Evolutionary conservation across 2,113 vertebrate species (phyloP), one percentile per base, ranked within the genome.

Genomic region (Isichthys henryi): DNA sequence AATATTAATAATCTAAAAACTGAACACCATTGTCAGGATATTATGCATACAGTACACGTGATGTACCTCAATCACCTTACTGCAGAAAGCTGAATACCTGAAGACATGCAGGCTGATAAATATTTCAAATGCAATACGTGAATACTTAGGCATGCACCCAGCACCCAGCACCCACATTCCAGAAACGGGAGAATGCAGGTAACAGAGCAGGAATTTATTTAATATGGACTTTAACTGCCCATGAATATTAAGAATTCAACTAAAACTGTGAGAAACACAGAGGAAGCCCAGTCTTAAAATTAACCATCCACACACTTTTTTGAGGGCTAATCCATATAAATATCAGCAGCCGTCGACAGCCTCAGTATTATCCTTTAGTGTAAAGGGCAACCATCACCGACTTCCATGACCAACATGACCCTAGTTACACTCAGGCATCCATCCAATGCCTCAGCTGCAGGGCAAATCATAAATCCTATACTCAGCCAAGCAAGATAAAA

Each of bases 381-480:
- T 49, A 45, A 21, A 48, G 83, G 31, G 83, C 88, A 48, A n/a
- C 46, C 7, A 11, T 86, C 45, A 58, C 62, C 84, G 21, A 50
- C 74, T 23, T 88, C 87, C 77, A 88, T 74, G 15, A 88, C 56
- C 88, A 74, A 88, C 88, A 80, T 27, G 43, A 52, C 88, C 88
- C 87, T 10, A 84, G 82, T 80, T 70, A 45, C 74, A 88, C 66
- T 90, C 46, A 21, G 31, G 80, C 87, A 88, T 17, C 74, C 35
- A 66, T 88, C 90, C 90, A 90, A 92, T 87, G 66, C 84, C 82
- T 88, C 48, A 70, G 58, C 88, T 9, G 66, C 62, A 66, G 23
- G 19, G 23, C n/a, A 39, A 62, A 46, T 66, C 27, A 77, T 77
- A 39, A 88, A 77, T 74, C 66, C 88, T 21, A 5, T 1, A 66